phyloP scores from a whole-genome alignment of 2,888 invertebrate species.

The Caenorhabditis japonica region DNA sequence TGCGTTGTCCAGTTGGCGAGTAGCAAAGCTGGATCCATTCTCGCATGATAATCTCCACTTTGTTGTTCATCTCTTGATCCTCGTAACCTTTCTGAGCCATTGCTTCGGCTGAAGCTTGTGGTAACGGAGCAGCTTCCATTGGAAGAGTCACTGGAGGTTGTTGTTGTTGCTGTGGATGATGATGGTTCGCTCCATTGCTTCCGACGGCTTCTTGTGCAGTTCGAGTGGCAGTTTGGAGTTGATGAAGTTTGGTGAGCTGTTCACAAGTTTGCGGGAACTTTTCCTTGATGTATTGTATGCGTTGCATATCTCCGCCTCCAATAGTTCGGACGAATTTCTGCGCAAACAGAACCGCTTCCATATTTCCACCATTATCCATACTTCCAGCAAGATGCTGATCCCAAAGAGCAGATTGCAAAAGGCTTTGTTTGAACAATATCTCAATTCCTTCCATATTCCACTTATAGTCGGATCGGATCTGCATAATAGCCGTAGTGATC shows the following conservation, averaged over 20 bases:
- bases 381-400: slow-evolving; percentile 90
- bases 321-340: slow-evolving; percentile 81
- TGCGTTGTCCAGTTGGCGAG: slow-evolving; percentile 78
- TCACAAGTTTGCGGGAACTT: slow-evolving; percentile 60
- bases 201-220: not conserved
- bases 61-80: slow-evolving; percentile 49
- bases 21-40: slow-evolving; percentile 96
- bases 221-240: slow-evolving; percentile 49
- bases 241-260: slow-evolving; percentile 59
- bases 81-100: slow-evolving; percentile 40
- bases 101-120: slow-evolving; percentile 29
- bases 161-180: slow-evolving; percentile 13
- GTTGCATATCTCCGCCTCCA: slow-evolving; percentile 43
- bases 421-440: slow-evolving; percentile 85
- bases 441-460: slow-evolving; percentile 86
- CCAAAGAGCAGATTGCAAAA: slow-evolving; percentile 87
- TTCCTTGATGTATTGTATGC: slow-evolving; percentile 45
- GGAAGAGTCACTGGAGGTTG: slow-evolving; percentile 21
- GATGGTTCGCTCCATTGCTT: not conserved
- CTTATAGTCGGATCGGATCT: slow-evolving; percentile 64
- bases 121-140: slow-evolving; percentile 39
- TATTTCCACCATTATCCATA: slow-evolving; percentile 85
- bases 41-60: slow-evolving; percentile 89
- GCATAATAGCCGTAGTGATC: slow-evolving; percentile 61
- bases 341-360: slow-evolving; percentile 84